phyloP scores from a whole-genome alignment of 2,797 vertebrate genomes.

The Perodicticus potto region DNA sequence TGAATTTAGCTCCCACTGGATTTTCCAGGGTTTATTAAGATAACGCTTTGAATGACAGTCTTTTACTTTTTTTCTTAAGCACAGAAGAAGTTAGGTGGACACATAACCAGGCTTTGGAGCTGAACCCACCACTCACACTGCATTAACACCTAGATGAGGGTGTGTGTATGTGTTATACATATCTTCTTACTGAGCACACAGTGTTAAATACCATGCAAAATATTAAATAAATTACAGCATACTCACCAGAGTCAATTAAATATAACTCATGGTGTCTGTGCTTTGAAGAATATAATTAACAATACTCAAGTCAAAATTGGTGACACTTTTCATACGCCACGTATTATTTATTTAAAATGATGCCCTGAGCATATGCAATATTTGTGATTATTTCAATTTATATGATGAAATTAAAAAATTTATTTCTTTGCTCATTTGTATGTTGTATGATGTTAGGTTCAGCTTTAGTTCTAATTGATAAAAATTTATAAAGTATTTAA shows the following conservation, averaged over 20 bases:
- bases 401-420: background rate
- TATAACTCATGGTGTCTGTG: background rate
- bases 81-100: constrained; percentile 6
- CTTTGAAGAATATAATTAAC: constrained; percentile 46
- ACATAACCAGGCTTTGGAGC: background rate
- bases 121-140: background rate
- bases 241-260: background rate
- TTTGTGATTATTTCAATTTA: background rate
- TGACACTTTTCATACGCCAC: background rate
- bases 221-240: background rate
- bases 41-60: constrained; percentile 58
- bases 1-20: constrained; percentile 42
- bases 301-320: background rate
- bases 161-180: background rate
- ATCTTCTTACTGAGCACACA: background rate
- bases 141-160: background rate
- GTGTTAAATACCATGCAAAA: background rate
- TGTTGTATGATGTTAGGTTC: background rate
- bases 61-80: background rate
- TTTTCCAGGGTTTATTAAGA: constrained; percentile 65
- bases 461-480: background rate
- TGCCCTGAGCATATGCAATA: background rate
- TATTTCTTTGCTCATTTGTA: background rate
- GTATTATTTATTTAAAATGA: background rate
- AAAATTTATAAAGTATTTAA: background rate